Evolutionary conservation across 2,797 vertebrate species (phyloP).

Genomic region (Schizopygopsis malacanthus): DNA sequence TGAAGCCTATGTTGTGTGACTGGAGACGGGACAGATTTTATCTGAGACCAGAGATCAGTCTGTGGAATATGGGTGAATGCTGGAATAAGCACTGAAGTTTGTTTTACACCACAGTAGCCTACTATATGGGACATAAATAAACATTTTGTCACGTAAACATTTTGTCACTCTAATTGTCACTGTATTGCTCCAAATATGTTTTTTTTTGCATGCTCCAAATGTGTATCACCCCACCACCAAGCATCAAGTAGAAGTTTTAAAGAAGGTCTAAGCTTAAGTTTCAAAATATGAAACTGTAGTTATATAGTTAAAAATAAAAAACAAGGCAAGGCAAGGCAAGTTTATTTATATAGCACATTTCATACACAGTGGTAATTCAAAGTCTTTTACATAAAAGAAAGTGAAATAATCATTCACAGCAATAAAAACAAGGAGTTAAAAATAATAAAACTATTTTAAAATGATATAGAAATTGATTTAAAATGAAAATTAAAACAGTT

Average conservation of each 20-base stretch:
- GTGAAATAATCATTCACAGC: too few relatives aligned
- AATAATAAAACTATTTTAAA: too few relatives aligned
- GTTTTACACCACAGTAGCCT: not conserved
- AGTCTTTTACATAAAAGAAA: too few relatives aligned
- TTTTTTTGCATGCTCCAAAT: not conserved
- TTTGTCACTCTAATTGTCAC: not conserved
- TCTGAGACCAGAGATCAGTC: slow-evolving; percentile 12
- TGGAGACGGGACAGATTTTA: slow-evolving; percentile 12
- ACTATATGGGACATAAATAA: not conserved
- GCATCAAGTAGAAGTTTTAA: not conserved
- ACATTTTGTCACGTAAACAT: not conserved
- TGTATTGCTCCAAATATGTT: not conserved
- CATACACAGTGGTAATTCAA: too few relatives aligned
- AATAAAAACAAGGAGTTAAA: too few relatives aligned
- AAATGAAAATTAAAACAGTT: too few relatives aligned
- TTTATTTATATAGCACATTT: too few relatives aligned
- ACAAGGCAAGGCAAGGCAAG: not conserved
- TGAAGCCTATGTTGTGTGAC: slow-evolving; percentile 28
- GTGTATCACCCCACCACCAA: not conserved
- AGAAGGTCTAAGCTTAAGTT: not conserved
- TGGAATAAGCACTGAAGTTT: not conserved
- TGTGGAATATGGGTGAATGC: not conserved
- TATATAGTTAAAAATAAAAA: not conserved
- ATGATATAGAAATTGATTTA: too few relatives aligned
- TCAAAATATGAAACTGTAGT: not conserved